These are phyloP conservation scores for Cassiopea xamachana DNA, from an alignment of 30 jellyfish, hydroid and myxozoan species.

Conservation along the genomic window DNA sequence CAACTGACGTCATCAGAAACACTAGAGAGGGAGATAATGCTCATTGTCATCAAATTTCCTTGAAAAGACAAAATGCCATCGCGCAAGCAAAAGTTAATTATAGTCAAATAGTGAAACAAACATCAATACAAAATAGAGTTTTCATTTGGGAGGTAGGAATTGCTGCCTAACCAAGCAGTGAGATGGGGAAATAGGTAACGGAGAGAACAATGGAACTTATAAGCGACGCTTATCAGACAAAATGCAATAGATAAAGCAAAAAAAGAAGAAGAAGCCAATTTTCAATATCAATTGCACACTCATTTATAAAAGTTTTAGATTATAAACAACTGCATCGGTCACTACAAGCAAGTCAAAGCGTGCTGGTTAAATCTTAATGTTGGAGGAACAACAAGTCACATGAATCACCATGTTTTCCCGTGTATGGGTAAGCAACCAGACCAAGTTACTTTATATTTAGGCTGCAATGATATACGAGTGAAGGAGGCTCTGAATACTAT, in stretches of 20 bases:
- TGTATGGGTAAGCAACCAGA: constrained; percentile 41
- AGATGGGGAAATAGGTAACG: constrained; percentile 18
- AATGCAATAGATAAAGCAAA: not conserved
- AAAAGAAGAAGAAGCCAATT: not conserved
- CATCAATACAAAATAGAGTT: constrained; percentile 35
- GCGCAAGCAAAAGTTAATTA: constrained; percentile 10
- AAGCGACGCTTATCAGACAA: constrained; percentile 11
- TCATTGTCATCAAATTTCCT: constrained; percentile 2
- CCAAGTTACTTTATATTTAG: constrained; percentile 17
- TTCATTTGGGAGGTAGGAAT: constrained; percentile 14
- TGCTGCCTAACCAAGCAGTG: constrained; percentile 44
- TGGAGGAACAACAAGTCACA: constrained; percentile 53
- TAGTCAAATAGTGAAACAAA: constrained; percentile 22
- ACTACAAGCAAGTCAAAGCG: constrained; percentile 1
- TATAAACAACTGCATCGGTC: not conserved
- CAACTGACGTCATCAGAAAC: constrained; percentile 23
- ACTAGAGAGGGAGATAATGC: constrained; percentile 7
- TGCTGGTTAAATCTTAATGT: constrained; percentile 20
- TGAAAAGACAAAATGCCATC: not conserved
- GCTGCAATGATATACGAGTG: constrained; percentile 43
- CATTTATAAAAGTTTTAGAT: not conserved
- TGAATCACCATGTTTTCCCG: constrained; percentile 43
- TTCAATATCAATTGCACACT: not conserved
- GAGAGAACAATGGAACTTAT: constrained; percentile 23
- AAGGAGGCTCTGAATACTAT: constrained; percentile 34